Evolutionary conservation across 2,113 vertebrate species (phyloP).

Genomic region (Chlorodrepanis virens): DNA sequence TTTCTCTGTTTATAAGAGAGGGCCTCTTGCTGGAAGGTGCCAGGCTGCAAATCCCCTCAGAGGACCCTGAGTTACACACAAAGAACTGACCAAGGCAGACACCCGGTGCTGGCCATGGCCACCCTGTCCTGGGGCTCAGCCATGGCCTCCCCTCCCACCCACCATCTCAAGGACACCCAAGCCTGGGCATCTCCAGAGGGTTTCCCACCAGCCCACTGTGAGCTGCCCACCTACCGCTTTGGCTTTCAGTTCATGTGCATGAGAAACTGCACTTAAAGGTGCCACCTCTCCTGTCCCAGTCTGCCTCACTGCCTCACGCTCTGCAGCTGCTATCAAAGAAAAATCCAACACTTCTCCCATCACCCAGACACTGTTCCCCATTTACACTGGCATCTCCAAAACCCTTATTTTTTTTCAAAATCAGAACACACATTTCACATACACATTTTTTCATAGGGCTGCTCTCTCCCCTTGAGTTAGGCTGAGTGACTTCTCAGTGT

Average conservation of each 20-base stretch:
- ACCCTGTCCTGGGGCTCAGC: not conserved
- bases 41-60: not conserved
- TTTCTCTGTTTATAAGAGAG: not conserved
- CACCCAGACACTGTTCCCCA: not conserved
- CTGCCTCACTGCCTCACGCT: not conserved
- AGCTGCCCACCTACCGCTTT: not conserved
- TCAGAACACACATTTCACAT: not conserved
- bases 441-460: not conserved
- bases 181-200: not conserved
- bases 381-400: not conserved
- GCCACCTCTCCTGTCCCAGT: not conserved
- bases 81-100: not conserved
- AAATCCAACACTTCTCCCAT: not conserved
- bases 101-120: fast-evolving
- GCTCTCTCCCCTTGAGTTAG: not conserved
- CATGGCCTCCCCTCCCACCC: not conserved
- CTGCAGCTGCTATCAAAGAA: not conserved
- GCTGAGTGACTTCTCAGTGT: not conserved
- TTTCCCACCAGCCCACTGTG: not conserved
- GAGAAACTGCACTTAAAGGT: not conserved
- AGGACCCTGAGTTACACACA: not conserved
- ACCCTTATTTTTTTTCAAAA: not conserved
- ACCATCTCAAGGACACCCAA: not conserved
- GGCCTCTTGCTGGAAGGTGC: not conserved
- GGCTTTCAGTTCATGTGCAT: not conserved